Evolutionary conservation across 2,888 invertebrate genomes (phyloP).

Genomic region (Drosophila quinaria): DNA sequence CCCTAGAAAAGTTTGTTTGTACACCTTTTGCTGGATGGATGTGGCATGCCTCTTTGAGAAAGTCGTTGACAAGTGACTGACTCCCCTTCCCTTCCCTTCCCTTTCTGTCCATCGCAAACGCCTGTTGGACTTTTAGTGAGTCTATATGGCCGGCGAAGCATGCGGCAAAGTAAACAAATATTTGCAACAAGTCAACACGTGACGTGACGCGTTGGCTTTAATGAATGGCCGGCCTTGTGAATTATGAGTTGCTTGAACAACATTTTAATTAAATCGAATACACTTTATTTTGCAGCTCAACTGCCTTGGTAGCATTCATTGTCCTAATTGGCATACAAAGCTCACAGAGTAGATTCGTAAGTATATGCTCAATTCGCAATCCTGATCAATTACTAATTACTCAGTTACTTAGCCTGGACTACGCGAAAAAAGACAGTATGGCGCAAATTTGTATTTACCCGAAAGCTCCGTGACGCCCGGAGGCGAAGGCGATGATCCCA

Average conservation of each 20-base stretch:
- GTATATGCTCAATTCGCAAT: slow-evolving; percentile 78
- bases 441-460: slow-evolving; percentile 90
- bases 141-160: slow-evolving; percentile 51
- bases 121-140: slow-evolving; percentile 56
- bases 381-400: neutral
- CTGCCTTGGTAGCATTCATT: slow-evolving; percentile 88
- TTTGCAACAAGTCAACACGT: slow-evolving; percentile 79
- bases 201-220: slow-evolving; percentile 44
- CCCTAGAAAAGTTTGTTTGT: slow-evolving; percentile 72
- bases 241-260: slow-evolving; percentile 23
- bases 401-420: slow-evolving; percentile 87
- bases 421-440: slow-evolving; percentile 92
- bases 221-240: slow-evolving; percentile 46
- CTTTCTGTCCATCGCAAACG: slow-evolving; percentile 3
- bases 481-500: slow-evolving; percentile 89
- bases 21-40: slow-evolving; percentile 60
- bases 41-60: slow-evolving; percentile 58
- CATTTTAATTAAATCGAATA: slow-evolving; percentile 53
- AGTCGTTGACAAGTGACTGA: slow-evolving; percentile 64
- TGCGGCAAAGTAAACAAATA: slow-evolving; percentile 70
- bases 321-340: slow-evolving; percentile 87
- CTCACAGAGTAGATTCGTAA: slow-evolving; percentile 88
- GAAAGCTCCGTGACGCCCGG: slow-evolving; percentile 90
- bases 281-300: slow-evolving; percentile 88
- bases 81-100: slow-evolving; percentile 11